These are phyloP conservation scores for Patella depressa DNA, from an alignment of 2,888 invertebrate species.

Conservation along the genomic window DNA sequence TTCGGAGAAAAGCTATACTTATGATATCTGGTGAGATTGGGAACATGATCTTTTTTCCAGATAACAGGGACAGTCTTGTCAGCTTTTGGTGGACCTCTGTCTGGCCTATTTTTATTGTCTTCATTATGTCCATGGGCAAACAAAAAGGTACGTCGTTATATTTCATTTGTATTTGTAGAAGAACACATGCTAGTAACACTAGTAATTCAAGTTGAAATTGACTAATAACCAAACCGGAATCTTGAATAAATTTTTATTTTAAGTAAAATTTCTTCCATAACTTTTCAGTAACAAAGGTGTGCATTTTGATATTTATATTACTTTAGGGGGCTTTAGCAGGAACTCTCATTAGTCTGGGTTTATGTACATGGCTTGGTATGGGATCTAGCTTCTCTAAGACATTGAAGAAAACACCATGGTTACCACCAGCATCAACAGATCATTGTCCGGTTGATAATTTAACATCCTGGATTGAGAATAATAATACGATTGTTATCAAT, in stretches of 20 bases:
- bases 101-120: constrained; percentile 52
- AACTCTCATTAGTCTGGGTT: constrained; percentile 31
- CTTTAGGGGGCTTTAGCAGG: constrained; percentile 44
- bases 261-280: too few species aligned
- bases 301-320: too few species aligned
- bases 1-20: too few species aligned
- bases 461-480: neutral
- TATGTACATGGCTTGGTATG: constrained; percentile 40
- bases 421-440: constrained; percentile 46
- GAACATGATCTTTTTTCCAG: constrained; percentile 19
- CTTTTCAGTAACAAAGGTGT: too few species aligned
- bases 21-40: too few species aligned
- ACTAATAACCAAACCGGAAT: too few species aligned
- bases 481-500: too few species aligned
- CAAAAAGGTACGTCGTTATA: constrained; percentile 42
- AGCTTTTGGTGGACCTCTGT: constrained; percentile 49
- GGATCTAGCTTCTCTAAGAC: constrained; percentile 44
- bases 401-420: constrained; percentile 35
- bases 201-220: too few species aligned
- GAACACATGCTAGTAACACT: too few species aligned
- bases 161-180: too few species aligned
- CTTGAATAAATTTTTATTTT: too few species aligned
- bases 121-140: constrained; percentile 56
- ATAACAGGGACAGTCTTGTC: constrained; percentile 48
- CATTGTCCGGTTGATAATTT: constrained; percentile 30